Base-by-base conservation (phyloP, 2,797 vertebrate species). In the Gadopsis bispinosus region DNA sequence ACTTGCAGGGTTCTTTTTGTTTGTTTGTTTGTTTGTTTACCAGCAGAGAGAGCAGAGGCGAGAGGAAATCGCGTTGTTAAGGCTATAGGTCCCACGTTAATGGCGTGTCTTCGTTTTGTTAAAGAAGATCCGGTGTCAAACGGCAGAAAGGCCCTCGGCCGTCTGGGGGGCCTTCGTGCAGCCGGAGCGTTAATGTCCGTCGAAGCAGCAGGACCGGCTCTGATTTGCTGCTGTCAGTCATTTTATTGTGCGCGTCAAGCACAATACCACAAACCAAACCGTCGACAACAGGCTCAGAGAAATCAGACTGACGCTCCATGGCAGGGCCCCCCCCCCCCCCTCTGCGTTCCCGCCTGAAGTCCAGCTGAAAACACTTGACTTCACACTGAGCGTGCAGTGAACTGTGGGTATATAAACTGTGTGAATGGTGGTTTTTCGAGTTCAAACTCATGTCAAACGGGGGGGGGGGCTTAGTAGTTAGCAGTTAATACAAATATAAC, bases 301-400 rank as follows among this genome's bases (percentile, higher is more conserved):
- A 64, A 29, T 48, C 60, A 0, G 62, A 54, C 63, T 62, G 73
- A 77, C 16, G 17, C 60, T 58, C 22, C 61, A 31, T 54, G 50
- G 35, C 62, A 53, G 54, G n/a, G n/a, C n/a, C n/a, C n/a, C n/a
- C 26, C 26, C 26, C 26, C 26, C 26, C 26, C 26, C 2, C 26
- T 10, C 59, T 43, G 4, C 3, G 63, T 26, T 51, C 35, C 53
- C 55, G 9, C 48, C 37, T 16, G 12, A 71, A 60, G 39, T 50
- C 56, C 80, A 81, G 75, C 82, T 78, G 82, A 80, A 79, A 79
- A 83, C 75, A 83, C 80, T 83, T 12, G 63, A 55, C 71, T 50
- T 4, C 58, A 51, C 75, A 16, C 53, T 55, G 77, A 77, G 81
- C 10, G 26, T 22, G 68, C 19, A 19, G 20, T 22, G 17, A 9